Evolutionary conservation across 2,888 invertebrate species (phyloP), one percentile per base, ranked within the genome.

Genomic region (Neoaliturus tenellus): DNA sequence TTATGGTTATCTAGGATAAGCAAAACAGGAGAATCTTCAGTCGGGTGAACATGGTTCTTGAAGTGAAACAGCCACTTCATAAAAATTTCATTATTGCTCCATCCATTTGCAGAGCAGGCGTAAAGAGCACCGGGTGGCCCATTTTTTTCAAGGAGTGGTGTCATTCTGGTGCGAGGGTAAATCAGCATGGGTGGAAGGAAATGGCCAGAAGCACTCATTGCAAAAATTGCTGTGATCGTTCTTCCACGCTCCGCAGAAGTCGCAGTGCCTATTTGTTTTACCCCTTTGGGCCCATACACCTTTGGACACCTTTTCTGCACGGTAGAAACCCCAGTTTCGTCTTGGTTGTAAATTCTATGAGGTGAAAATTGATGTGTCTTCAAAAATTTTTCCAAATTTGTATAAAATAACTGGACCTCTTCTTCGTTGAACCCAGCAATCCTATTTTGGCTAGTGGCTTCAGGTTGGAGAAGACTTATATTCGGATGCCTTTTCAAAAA

Each of bases 111-210:
- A 20, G 89, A 88, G 33, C 86, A 86, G 25, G 75, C 10, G 39
- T 86, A 85, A 14, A 87, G 58, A 35, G 87, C 71, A 28, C 85
- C 85, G 51, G 85, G 73, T 23, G 87, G 87, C 62, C 87, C 86
- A 80, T 83, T 85, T 67, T 82, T 83, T 84, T 87, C 33, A 10
- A 88, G 85, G 0, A 85, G 84, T 17, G 89, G 89, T 73, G 89
- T 89, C 89, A 90, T 88, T 83, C 90, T 89, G 85, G 91, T 89
- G 31, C 91, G 82, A 0, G 90, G 90, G 84, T 90, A 91, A 78
- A 91, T 91, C 86, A 91, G 91, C 90, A 91, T 90, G 1, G 91
- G 91, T 10, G 91, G 91, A 35, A 91, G 88, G 86, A 87, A 91
- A 17, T 84, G 80, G 6, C 91, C 90, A 73, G 90, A 87, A 86